Evolutionary conservation across 2,113 vertebrate species (phyloP), one percentile per base, ranked within the genome.

Genomic region (Poeciliopsis prolifica): DNA sequence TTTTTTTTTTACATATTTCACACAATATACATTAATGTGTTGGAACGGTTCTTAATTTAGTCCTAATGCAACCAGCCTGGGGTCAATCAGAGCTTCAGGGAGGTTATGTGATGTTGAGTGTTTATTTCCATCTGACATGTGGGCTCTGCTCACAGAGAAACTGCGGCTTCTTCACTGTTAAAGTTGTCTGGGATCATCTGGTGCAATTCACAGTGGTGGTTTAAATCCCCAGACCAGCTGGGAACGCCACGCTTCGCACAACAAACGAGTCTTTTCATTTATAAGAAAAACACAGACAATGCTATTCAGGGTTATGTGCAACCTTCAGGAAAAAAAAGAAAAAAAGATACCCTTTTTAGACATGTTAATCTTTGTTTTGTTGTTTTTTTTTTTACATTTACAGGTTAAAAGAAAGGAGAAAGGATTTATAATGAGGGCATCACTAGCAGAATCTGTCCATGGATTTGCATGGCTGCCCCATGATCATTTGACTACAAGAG

Each of bases 151-250:
- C 2, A n/a, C 1, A 44, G 15, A 60, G 33, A 61, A 22, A 31
- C 2, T 28, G 40, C 24, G 15, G 29, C 42, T 66, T 7, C n/a
- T 70, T 70, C 42, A 58, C 30, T 66, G 68, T 44, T 26, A 24
- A 37, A 61, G 6, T 1, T 51, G 17, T 58, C 48, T 54, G 48
- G 48, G 48, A 22, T 22, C 22, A 24, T 54, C 15, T 54, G 69
- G 28, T 19, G 0, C 0, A 66, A 48, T 28, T 5, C 1, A 8
- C 15, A 5, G 40, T 5, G 51, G 51, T 9, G 0, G 24, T 17
- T 14, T 66, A 5, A 40, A 4, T 15, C 48, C 84, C 75, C 84
- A 90, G 83, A 79, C 88, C 90, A 78, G 88, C 90, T 90, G 85
- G 86, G 86, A 84, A 66, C 62, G 22, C 48, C 64, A 42, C 5